Evolutionary conservation across 2,113 vertebrate genomes (phyloP).

Genomic region (Embiotoca jacksoni): DNA sequence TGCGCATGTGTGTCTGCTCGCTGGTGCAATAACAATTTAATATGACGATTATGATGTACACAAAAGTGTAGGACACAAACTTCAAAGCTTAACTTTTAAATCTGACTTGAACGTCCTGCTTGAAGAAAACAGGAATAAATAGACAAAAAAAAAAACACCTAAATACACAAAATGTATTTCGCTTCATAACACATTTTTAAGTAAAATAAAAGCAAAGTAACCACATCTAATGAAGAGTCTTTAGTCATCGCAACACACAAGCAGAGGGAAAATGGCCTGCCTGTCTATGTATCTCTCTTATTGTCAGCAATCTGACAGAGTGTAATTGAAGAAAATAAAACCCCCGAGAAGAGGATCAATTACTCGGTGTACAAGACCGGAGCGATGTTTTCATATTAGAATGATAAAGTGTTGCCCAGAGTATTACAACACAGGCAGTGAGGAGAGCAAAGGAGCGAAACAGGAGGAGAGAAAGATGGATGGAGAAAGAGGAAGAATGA

Average conservation of each 20-base stretch:
- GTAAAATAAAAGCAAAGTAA: constrained; percentile 13
- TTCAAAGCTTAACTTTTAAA: background rate
- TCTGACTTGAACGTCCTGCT: background rate
- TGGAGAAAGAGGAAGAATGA: background rate
- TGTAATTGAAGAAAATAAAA: constrained; percentile 63
- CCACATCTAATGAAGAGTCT: constrained; percentile 24
- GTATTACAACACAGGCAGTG: constrained; percentile 18
- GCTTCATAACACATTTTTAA: too few species aligned
- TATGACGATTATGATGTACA: constrained; percentile 19
- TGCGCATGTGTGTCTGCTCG: constrained; percentile 4
- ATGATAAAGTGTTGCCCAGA: constrained; percentile 61
- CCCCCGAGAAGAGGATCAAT: constrained; percentile 60
- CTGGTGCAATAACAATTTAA: constrained; percentile 18
- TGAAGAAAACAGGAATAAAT: background rate
- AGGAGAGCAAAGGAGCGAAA: background rate
- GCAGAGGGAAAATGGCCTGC: background rate
- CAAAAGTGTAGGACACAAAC: background rate
- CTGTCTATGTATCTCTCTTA: constrained; percentile 26
- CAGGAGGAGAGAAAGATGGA: background rate
- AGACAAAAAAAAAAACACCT: background rate
- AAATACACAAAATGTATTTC: background rate
- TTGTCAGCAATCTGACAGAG: constrained; percentile 53
- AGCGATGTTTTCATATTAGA: constrained; percentile 69
- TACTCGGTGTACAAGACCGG: constrained; percentile 56
- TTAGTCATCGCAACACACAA: constrained; percentile 1